Evolutionary conservation across 1,140 invertebrate genomes (phyloP), one percentile per base, ranked within the genome.

Genomic region (Holotrichia oblita): DNA sequence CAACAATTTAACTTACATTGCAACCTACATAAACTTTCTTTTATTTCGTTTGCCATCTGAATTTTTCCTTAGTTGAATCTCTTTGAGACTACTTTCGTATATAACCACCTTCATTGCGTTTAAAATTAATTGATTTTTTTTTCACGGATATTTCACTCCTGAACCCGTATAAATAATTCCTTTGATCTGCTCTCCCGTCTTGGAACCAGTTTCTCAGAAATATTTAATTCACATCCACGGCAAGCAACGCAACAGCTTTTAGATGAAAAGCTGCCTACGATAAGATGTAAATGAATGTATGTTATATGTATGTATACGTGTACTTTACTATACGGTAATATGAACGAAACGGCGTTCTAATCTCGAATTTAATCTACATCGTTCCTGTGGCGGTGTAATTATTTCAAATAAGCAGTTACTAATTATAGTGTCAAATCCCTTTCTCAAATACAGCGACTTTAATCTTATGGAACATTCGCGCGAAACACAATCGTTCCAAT

Each of bases 391-490:
- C 61, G 61, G 61, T 69, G 61, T 69, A 69, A 69, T 69, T 69
- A 69, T 69, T 69, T 69, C 61, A 69, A 69, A 69, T 69, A 69
- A 69, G 61, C 61, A 69, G 61, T 69, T 69, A 69, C 61, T 69
- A 69, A 69, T 69, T 69, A 69, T 69, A 69, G 61, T 69, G 61
- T 69, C 61, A 69, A 69, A 69, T 69, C 61, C 61, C 22, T 69
- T 34, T 69, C 61, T 69, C 61, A 69, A 69, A 69, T 34, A 69
- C 20, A 34, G 61, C 61, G 27, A 69, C 27, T 69, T 69, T 69
- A 69, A 69, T 69, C 61, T 34, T 20, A 34, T 20, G 22, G 20
- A 55, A 69, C 61, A 69, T 69, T 69, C 61, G 61, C 44, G 44
- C 20, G 61, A 69, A 22, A 69, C 20, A 55, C 48, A 55, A 55